Base-by-base conservation (phyloP, 1,140 invertebrate species). In the Penaeus japonicus region DNA sequence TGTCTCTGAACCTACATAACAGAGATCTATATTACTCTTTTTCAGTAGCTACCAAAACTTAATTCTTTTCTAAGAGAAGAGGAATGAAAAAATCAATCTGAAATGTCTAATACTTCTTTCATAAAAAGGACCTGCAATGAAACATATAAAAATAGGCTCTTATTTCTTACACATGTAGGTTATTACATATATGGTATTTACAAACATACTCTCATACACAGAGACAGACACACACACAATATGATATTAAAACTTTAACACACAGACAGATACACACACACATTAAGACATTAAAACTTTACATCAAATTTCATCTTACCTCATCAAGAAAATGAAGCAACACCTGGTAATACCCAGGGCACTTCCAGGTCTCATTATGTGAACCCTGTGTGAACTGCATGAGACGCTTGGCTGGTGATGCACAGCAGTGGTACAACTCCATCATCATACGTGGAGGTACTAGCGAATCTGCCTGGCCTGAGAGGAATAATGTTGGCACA, bases 361-460 rank as follows among this genome's bases (percentile, higher is more conserved):
- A 92, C 65, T 93, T 94, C 97, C 97, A 98, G 0, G 97, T 98
- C 92, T 98, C 96, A 91, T 98, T 97, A 92, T 98, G 97, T 0
- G 96, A 96, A 4, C 92, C 92, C 0, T 96, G 96, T 24, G 95
- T 94, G 92, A 98, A 94, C 91, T 95, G 94, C 22, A 96, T 92
- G 54, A 97, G 92, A 89, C 95, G 94, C 93, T 97, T 97, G 30
- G 91, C 79, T 4, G 94, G 91, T 90, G 96, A 96, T 73, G 93
- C 94, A 91, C 96, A 97, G 77, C 94, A 93, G 70, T 94, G 93
- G 91, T 96, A 96, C 84, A 98, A 93, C 84, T 95, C 94, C 89
- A 94, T 93, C 95, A 97, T 98, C 97, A 98, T 98, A 75, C 93
- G 91, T 10, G 96, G 95, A 65, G 97, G 97, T 54, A 99, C 97